Percentiles rank a stretch among this genome's conserved stretches.
Conservation (phyloP, 2,888 invertebrate species). For the Apamea monoglypha region DNA sequence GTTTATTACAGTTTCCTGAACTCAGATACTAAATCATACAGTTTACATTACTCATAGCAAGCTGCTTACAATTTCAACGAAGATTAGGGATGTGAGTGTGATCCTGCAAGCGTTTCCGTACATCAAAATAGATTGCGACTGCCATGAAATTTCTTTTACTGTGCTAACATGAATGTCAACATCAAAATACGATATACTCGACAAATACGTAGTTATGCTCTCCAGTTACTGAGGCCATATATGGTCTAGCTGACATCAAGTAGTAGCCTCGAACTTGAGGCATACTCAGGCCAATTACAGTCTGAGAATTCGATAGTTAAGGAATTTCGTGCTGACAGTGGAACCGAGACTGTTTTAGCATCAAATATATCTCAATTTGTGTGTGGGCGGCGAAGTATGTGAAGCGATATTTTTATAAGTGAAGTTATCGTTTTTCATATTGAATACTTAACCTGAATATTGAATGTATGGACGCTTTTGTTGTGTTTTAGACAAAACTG, state of each 20-base stretch:
- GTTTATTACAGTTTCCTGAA: conserved; percentile 3
- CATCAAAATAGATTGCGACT: conserved; percentile 43
- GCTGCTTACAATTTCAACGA: conserved; percentile 9
- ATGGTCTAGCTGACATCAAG: conserved; percentile 52
- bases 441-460: conserved; percentile 15
- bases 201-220: conserved; percentile 36
- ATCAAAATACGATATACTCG: conserved; percentile 37
- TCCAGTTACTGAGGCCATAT: conserved; percentile 57
- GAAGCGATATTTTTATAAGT: conserved; percentile 46
- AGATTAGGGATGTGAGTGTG: conserved; percentile 28
- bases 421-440: conserved; percentile 42
- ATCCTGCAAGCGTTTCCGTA: conserved; percentile 32
- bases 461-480: not conserved
- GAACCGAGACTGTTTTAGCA: conserved; percentile 36
- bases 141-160: conserved; percentile 40
- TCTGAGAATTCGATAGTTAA: conserved; percentile 58
- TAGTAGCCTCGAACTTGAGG: conserved; percentile 67
- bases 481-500: not conserved
- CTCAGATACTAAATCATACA: not conserved
- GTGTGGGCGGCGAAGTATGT: conserved; percentile 62
- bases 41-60: conserved; percentile 3
- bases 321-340: conserved; percentile 49
- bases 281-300: conserved; percentile 61
- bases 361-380: conserved; percentile 27
- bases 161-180: conserved; percentile 52